These are phyloP conservation scores for Chelonus insularis DNA, from an alignment of 1,140 invertebrate genomes.

Conservation along the genomic window DNA sequence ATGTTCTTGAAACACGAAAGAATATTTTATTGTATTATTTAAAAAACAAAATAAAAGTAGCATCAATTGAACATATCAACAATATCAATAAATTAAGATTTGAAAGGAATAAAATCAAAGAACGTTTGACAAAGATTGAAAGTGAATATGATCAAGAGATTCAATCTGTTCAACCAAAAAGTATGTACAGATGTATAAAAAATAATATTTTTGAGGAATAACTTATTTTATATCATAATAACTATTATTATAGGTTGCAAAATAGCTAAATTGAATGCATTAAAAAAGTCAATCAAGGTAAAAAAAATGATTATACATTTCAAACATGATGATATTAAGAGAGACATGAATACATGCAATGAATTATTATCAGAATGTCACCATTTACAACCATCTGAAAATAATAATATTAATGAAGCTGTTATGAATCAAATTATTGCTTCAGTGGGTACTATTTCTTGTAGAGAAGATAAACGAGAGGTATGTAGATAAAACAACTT, in stretches of 20 bases:
- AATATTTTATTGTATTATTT: conserved; percentile 50
- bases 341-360: conserved; percentile 40
- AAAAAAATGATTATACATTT: too few species aligned
- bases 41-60: conserved; percentile 35
- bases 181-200: too few species aligned
- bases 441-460: conserved; percentile 41
- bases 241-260: too few species aligned
- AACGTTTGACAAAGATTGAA: conserved; percentile 40
- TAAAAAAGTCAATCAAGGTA: background rate
- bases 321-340: conserved; percentile 40
- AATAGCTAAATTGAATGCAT: background rate
- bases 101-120: conserved; percentile 33
- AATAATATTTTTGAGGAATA: too few species aligned
- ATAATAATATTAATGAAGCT: conserved; percentile 37
- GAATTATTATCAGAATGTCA: conserved; percentile 45
- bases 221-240: too few species aligned
- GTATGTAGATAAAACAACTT: background rate
- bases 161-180: background rate
- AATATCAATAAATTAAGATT: conserved; percentile 37
- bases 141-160: conserved; percentile 35
- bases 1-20: conserved; percentile 43
- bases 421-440: conserved; percentile 41
- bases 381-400: conserved; percentile 44
- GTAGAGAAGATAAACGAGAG: conserved; percentile 42
- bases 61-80: conserved; percentile 36